A percentile compares a stretch with the other conserved stretches of the same genome.
Evolutionary conservation across 1,140 invertebrate genomes (phyloP).

Genomic region (Zaprionus ornatus): DNA sequence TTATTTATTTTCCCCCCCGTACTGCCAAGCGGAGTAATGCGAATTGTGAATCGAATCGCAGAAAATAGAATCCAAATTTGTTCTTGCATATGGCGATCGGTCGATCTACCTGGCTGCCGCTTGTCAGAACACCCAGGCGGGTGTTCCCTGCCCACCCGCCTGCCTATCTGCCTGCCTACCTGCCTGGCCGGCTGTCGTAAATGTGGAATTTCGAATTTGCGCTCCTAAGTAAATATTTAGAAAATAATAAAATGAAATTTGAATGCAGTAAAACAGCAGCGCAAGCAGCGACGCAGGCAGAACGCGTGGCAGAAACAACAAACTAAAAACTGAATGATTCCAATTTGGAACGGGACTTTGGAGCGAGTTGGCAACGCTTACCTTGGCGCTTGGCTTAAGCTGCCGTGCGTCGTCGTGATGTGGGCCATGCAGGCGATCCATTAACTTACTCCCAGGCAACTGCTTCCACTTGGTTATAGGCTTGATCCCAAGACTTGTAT

Average conservation of each 20-base stretch:
- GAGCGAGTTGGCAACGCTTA: constrained; percentile 48
- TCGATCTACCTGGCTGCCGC: not conserved
- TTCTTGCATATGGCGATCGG: constrained; percentile 9
- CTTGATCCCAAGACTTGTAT: not conserved
- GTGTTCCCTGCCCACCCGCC: too few relatives aligned
- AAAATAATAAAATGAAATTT: constrained; percentile 73
- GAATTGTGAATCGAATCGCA: not conserved
- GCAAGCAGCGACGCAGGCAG: constrained; percentile 1
- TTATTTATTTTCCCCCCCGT: not conserved
- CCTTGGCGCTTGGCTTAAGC: constrained; percentile 83
- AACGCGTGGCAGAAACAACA: constrained; percentile 15
- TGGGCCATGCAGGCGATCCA: constrained; percentile 82
- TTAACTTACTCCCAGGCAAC: constrained; percentile 65
- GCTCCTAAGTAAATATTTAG: constrained; percentile 71
- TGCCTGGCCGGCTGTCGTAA: constrained; percentile 52
- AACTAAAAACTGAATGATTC: not conserved
- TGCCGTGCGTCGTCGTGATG: constrained; percentile 81
- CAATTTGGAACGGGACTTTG: not conserved
- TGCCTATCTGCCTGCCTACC: too few relatives aligned
- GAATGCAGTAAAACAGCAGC: constrained; percentile 47
- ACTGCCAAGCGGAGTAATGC: not conserved
- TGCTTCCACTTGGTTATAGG: constrained; percentile 25
- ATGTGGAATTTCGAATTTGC: constrained; percentile 50
- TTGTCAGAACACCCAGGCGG: too few relatives aligned
- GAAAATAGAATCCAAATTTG: not conserved